Conservation (phyloP, 2,888 invertebrate genomes). For the Monopis laevigella region DNA sequence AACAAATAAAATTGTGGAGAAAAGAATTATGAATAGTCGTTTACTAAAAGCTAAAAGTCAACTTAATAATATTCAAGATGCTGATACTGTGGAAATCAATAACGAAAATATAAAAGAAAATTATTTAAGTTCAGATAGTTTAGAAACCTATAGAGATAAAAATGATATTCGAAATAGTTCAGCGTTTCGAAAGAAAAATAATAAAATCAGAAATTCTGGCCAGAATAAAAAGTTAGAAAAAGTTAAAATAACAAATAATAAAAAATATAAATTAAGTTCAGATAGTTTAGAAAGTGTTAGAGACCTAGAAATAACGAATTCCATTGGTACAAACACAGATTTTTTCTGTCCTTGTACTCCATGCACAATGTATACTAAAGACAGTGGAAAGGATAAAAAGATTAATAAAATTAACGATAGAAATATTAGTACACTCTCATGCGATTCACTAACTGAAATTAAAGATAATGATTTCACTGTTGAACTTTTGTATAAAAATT, state of each 20-base stretch:
- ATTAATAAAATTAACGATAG: constrained; percentile 24
- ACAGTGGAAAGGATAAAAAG: constrained; percentile 25
- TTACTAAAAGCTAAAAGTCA: too few species aligned
- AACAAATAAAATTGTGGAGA: constrained; percentile 20
- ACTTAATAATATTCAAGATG: too few species aligned
- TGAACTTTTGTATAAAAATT: constrained; percentile 49
- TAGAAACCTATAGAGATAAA: constrained; percentile 26
- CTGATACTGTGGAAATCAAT: constrained; percentile 18
- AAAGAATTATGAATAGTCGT: constrained; percentile 16
- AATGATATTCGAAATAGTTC: too few species aligned
- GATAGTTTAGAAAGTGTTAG: constrained; percentile 39
- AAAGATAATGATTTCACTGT: constrained; percentile 37
- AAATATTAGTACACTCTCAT: constrained; percentile 8
- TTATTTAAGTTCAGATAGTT: constrained; percentile 52
- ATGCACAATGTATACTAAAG: constrained; percentile 46
- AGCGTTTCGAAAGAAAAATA: too few species aligned
- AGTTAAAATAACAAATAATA: too few species aligned
- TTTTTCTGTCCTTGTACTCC: constrained; percentile 44
- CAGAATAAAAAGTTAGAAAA: too few species aligned
- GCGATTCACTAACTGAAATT: constrained; percentile 16
- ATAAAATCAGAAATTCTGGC: neutral
- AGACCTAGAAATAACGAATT: constrained; percentile 29
- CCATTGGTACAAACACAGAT: constrained; percentile 48
- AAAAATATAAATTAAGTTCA: constrained; percentile 46
- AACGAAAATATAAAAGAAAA: constrained; percentile 24